Base-by-base conservation (phyloP, 2,113 vertebrate genomes). In the Vireo altiloquus region DNA sequence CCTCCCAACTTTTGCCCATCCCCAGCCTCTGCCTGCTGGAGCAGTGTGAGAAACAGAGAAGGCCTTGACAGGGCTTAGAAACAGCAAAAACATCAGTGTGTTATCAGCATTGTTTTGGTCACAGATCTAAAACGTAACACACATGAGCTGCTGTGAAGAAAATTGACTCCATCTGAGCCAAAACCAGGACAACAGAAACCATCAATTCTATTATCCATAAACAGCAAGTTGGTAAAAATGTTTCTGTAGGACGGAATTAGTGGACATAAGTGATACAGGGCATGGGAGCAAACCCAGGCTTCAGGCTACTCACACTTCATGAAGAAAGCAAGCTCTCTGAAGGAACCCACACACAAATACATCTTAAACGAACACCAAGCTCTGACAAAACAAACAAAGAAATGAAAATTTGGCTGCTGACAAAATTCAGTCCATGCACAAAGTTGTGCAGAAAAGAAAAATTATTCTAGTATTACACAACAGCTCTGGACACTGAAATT, bases 11-110 rank as follows among this genome's bases (percentile, higher is more conserved):
- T 52, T 33, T 39, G 56, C 23, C 15, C 50, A 74, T 4, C 13
- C 17, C 40, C 50, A 82, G 40, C 10, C 64, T 46, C 57, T 74
- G 8, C 0, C n/a, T 49, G 66, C 12, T 52, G 37, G 24, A 57
- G 46, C 21, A 35, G n/a, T 0, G 0, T 8, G 11, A 89, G 53
- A 81, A 57, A 63, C n/a, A 30, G 42, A 71, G 11, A 21, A 11
- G 9, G 35, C 28, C 65, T 49, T 53, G 37, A 56, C 10, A 49
- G n/a, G n/a, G 33, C n/a, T 74, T 42, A 79, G 47, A 79, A 75
- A 52, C 3, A 82, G 44, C 17, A 31, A 69, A 90, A 59, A 5
- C 15, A 50, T 6, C 35, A n/a, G 47, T 2, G 50, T 15, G 13
- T 40, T 50, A 77, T n/a, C 69, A 72, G 27, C 4, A 1, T 11